phyloP scores from a whole-genome alignment of 2,797 vertebrate species.

The Chiloscyllium punctatum region DNA sequence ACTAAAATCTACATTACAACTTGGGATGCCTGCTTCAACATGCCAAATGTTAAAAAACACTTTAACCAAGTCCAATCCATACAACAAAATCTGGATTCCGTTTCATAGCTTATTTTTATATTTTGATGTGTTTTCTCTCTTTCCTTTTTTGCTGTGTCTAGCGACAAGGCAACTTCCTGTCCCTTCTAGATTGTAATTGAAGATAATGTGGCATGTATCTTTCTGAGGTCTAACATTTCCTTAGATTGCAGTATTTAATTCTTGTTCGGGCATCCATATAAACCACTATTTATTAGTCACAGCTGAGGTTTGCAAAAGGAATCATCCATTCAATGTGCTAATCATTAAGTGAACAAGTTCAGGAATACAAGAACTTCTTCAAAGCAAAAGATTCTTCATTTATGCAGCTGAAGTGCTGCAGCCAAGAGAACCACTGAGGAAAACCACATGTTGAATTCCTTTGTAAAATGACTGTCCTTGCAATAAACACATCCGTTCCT shows the following conservation, averaged over 20 bases:
- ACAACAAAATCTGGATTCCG: neutral
- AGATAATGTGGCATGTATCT: slow-evolving; percentile 8
- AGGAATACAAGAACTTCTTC: slow-evolving; percentile 5
- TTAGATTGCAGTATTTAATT: neutral
- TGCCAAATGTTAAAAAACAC: neutral
- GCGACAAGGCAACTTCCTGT: slow-evolving; percentile 9
- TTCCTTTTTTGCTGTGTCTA: neutral
- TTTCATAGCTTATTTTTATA: neutral
- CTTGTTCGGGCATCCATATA: neutral
- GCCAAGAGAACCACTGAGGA: neutral
- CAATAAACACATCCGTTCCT: neutral
- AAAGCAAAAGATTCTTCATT: neutral
- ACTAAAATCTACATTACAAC: neutral
- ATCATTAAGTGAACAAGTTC: neutral
- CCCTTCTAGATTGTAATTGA: neutral
- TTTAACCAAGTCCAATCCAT: neutral
- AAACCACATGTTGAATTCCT: neutral
- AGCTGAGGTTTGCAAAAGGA: neutral
- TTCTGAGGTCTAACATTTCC: slow-evolving; percentile 8
- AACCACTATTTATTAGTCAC: slow-evolving; percentile 19
- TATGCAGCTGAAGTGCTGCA: neutral
- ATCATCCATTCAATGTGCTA: neutral
- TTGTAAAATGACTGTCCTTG: neutral
- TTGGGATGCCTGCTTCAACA: neutral
- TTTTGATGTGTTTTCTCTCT: neutral